A percentile compares a stretch with the other conserved stretches of the same genome.
Evolutionary conservation across 2,797 vertebrate species (phyloP).

Genomic region (Cynopterus sphinx): DNA sequence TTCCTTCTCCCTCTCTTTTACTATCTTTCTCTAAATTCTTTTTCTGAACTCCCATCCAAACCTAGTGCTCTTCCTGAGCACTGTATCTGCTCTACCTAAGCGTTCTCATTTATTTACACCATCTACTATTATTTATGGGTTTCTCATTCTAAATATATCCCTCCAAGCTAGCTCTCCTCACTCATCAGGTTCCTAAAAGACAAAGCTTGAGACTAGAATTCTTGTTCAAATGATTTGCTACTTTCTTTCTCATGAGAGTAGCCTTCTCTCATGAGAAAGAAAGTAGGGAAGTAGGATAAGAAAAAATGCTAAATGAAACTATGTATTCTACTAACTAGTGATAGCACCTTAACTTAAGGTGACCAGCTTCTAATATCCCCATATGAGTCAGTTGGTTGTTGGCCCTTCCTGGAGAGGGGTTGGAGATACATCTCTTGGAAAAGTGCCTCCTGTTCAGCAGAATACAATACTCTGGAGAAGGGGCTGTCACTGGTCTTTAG

Average conservation of each 20-base stretch:
- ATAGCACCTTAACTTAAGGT: neutral
- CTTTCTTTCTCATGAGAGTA: too few species aligned
- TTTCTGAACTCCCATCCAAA: neutral
- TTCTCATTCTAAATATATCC: neutral
- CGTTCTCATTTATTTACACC: neutral
- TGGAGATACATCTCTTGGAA: neutral
- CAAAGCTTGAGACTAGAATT: neutral
- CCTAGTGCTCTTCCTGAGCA: neutral
- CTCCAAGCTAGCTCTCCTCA: neutral
- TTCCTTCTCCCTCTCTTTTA: neutral
- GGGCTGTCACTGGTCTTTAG: neutral
- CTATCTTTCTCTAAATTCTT: neutral
- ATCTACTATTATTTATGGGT: neutral
- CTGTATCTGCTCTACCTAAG: neutral
- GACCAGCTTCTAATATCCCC: neutral
- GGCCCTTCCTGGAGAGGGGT: neutral
- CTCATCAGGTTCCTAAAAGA: neutral
- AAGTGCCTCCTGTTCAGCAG: neutral
- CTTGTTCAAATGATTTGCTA: conserved; percentile 12
- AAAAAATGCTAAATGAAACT: neutral
- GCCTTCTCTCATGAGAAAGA: neutral
- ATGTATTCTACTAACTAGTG: neutral
- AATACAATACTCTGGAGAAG: neutral
- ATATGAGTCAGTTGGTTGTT: neutral
- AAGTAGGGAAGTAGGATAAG: neutral